phyloP scores from a whole-genome alignment of 2,113 vertebrate genomes.

The Athene cunicularia region DNA sequence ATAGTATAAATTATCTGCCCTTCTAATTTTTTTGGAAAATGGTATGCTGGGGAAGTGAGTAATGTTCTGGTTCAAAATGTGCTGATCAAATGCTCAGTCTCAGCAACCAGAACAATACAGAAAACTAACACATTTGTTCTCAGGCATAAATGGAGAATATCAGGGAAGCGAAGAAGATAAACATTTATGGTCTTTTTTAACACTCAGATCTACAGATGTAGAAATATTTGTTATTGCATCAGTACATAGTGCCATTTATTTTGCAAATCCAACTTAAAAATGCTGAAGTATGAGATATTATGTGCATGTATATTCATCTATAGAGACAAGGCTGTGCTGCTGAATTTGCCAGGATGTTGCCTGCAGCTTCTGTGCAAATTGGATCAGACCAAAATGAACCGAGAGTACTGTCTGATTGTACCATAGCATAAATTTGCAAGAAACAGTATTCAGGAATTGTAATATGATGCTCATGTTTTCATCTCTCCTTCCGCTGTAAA shows the following conservation, averaged over 20 bases:
- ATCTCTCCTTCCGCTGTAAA: not conserved
- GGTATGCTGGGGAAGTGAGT: not conserved
- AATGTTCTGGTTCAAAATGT: not conserved
- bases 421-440: not conserved
- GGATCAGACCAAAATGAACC: not conserved
- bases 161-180: not conserved
- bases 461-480: not conserved
- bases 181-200: not conserved
- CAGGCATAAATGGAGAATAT: not conserved
- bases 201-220: not conserved
- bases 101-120: not conserved
- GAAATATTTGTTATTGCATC: not conserved
- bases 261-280: not conserved
- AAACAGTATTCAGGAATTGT: not conserved
- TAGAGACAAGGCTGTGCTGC: not conserved
- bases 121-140: not conserved
- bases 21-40: not conserved
- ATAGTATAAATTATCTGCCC: not conserved
- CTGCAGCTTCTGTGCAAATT: not conserved
- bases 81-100: not conserved
- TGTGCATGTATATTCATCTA: not conserved
- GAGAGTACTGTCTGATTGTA: not conserved
- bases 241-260: not conserved
- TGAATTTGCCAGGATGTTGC: constrained; percentile 1
- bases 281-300: not conserved